These are phyloP conservation scores for Patiria pectinifera DNA, from an alignment of 53 echinoderm and acorn worm species.

Conservation along the genomic window DNA sequence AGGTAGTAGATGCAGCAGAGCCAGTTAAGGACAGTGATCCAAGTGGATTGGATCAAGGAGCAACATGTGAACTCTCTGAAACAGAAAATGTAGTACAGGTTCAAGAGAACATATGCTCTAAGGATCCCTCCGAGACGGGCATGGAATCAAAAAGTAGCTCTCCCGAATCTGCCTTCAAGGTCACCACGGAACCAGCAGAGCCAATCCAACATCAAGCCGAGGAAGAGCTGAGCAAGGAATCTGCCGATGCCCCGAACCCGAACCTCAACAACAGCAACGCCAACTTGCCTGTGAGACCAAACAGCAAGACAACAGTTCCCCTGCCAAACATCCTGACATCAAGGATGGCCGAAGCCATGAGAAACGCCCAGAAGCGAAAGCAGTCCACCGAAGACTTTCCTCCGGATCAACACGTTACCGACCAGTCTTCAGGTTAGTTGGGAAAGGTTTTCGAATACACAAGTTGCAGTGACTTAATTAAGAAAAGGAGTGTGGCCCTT, in stretches of 20 bases:
- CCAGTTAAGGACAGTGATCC: background rate
- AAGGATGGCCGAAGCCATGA: slow-evolving; percentile 29
- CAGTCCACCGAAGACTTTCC: slow-evolving; percentile 18
- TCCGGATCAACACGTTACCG: background rate
- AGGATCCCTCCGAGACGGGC: background rate
- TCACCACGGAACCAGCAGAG: background rate
- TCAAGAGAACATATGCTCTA: background rate
- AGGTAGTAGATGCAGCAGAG: background rate
- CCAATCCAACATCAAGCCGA: background rate
- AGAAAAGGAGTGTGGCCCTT: too few relatives aligned
- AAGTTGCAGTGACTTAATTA: too few relatives aligned
- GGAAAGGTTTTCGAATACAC: background rate
- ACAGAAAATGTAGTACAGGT: background rate
- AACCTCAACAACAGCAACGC: slow-evolving; percentile 48
- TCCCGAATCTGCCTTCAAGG: background rate
- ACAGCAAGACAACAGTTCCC: slow-evolving; percentile 31
- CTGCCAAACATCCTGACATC: slow-evolving; percentile 42
- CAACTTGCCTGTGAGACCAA: background rate
- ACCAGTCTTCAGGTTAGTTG: slow-evolving; percentile 22
- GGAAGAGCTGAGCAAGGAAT: background rate
- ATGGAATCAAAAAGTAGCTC: background rate
- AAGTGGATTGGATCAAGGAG: background rate
- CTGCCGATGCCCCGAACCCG: background rate
- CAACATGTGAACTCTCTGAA: background rate
- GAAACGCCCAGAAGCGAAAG: slow-evolving; percentile 35